Base-by-base conservation (phyloP, 2,113 vertebrate species). In the Chrysochloris asiatica region DNA sequence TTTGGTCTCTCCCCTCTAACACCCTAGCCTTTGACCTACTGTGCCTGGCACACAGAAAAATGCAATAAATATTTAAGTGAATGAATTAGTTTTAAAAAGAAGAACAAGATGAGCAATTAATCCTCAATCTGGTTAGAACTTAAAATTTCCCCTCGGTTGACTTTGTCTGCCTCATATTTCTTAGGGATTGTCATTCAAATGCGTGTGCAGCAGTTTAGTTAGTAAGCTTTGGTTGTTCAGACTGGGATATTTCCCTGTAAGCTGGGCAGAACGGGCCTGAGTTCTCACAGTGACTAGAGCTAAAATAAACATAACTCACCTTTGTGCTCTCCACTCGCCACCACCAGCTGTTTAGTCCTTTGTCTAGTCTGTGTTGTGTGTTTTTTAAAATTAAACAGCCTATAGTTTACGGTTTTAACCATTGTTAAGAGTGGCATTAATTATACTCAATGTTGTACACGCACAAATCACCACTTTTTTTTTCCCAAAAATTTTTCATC, bases 161-260 rank as follows among this genome's bases (percentile, higher is more conserved):
- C 63, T 91, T 76, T 93, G 41, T 90, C 14, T 36, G 22, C 72
- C 86, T 24, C 83, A 45, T n/a, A n/a, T n/a, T n/a, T n/a, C 83
- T 82, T 77, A 80, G 16, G 63, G 43, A 4, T 54, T 9, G 26
- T 50, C 65, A 77, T 47, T 92, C 47, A 82, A 0, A 30, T 67
- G 72, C 72, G 87, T 14, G 5, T 76, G 33, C 19, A 80, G 63
- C 24, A 67, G 24, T 88, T 92, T 71, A 75, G 71, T 69, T 61
- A 56, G 4, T 88, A 56, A 65, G 26, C 16, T 52, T 83, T 45
- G 77, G 59, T 92, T 81, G 71, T 54, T 91, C 92, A 83, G 30
- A 83, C 75, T 54, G 4, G 16, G 45, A 48, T n/a, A 52, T 56
- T 30, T 22, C 61, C 48, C 9, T 75, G 0, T 73, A 59, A 50